A percentile compares a stretch with the other conserved stretches of the same genome.
Conservation (phyloP, 2,888 invertebrate genomes). For the Corbicula japonica region DNA sequence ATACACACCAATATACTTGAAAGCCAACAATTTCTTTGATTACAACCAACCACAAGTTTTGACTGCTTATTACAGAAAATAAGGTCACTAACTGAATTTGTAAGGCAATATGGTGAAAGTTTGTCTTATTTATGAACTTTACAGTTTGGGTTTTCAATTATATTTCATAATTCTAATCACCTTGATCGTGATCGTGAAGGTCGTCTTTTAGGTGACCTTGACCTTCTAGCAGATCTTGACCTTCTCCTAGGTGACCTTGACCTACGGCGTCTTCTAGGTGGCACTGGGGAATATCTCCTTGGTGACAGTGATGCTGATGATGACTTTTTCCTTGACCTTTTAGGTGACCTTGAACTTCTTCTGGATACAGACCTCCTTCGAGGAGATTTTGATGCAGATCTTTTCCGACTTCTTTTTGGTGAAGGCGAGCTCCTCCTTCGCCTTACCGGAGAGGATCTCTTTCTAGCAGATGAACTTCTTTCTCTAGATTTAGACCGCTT, state of each 20-base stretch:
- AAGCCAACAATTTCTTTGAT: no score
- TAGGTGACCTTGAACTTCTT: conserved; percentile 52
- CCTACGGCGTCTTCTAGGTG: conserved; percentile 42
- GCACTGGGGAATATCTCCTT: conserved; percentile 57
- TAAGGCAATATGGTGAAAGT: no score
- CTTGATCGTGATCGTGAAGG: conserved; percentile 60
- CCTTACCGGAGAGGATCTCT: conserved; percentile 50
- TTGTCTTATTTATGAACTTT: no score
- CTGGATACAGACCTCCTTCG: conserved; percentile 45
- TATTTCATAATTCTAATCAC: no score
- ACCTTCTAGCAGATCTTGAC: conserved; percentile 65
- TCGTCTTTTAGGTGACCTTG: conserved; percentile 53
- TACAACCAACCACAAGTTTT: no score
- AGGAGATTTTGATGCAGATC: conserved; percentile 41
- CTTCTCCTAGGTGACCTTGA: conserved; percentile 50
- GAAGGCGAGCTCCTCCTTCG: conserved; percentile 41
- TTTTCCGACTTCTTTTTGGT: conserved; percentile 27
- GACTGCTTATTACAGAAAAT: no score
- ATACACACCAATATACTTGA: no score
- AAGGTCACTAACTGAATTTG: no score
- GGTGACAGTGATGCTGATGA: conserved; percentile 57
- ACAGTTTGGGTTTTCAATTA: no score
- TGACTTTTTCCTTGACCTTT: conserved; percentile 49
- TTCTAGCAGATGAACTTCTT: conserved; percentile 9
- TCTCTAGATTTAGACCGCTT: conserved; percentile 21